phyloP scores from a whole-genome alignment of 2,113 vertebrate genomes.

The Phylloscopus trochilus region DNA sequence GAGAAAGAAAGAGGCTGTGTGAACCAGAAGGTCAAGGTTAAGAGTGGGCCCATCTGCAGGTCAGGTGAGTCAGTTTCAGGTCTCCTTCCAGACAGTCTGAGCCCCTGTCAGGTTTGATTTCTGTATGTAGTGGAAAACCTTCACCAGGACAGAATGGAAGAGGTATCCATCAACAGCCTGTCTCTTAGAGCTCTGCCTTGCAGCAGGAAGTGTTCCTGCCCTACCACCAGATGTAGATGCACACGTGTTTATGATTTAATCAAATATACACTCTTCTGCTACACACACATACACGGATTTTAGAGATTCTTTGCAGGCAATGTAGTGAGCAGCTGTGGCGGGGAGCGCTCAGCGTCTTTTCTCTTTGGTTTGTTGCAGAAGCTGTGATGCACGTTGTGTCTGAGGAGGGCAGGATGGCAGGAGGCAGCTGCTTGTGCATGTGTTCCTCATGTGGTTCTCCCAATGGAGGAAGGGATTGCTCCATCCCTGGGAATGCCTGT shows the following conservation, averaged over 20 bases:
- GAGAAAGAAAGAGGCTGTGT: neutral
- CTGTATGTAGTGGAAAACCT: neutral
- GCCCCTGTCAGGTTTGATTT: neutral
- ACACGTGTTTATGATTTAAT: rapidly evolving
- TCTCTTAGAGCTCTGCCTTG: neutral
- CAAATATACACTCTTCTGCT: neutral
- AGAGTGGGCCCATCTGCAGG: neutral
- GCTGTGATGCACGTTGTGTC: rapidly evolving
- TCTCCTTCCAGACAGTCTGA: neutral
- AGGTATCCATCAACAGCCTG: neutral
- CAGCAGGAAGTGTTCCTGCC: neutral
- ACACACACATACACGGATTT: rapidly evolving
- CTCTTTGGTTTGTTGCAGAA: neutral
- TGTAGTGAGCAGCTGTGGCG: neutral
- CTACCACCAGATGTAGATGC: neutral
- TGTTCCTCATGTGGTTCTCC: neutral
- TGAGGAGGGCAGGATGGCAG: neutral
- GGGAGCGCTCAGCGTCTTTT: rapidly evolving
- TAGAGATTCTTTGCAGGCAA: neutral
- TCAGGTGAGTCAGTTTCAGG: neutral
- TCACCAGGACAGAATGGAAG: neutral
- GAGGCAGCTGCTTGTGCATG: neutral
- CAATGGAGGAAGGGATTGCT: neutral
- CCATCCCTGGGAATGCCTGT: neutral
- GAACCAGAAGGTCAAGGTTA: neutral